A percentile compares a stretch with the other conserved stretches of the same genome.
Evolutionary conservation across 2,113 vertebrate species (phyloP).

Genomic region (Collichthys lucidus): DNA sequence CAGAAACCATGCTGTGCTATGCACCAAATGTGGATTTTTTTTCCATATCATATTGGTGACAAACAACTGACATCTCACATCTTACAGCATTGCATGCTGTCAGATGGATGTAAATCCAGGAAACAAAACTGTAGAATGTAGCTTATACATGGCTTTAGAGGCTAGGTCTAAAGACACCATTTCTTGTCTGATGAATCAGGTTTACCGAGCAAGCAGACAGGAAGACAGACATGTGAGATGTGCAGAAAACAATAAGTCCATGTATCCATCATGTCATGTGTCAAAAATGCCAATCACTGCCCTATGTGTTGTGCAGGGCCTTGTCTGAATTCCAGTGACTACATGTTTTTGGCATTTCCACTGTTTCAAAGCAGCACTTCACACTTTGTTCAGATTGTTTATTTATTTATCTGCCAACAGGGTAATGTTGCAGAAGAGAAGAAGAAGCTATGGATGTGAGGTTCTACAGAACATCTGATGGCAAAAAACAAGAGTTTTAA

Average conservation of each 20-base stretch:
- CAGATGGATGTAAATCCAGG: background rate
- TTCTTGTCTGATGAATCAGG: slow-evolving; percentile 11
- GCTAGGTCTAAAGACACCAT: background rate
- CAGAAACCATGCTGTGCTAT: background rate
- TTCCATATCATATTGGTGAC: background rate
- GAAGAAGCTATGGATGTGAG: background rate
- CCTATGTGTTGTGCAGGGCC: background rate
- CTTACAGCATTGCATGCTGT: background rate
- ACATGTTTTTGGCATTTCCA: slow-evolving; percentile 20
- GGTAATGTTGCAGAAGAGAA: background rate
- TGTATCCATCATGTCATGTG: slow-evolving; percentile 16
- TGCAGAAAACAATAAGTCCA: background rate
- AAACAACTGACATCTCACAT: slow-evolving; percentile 13
- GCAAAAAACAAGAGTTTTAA: slow-evolving; percentile 24
- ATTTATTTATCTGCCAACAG: background rate
- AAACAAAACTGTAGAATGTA: background rate
- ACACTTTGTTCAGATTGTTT: slow-evolving; percentile 3
- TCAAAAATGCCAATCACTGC: slow-evolving; percentile 8
- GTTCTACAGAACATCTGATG: slow-evolving; percentile 7
- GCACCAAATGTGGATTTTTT: background rate
- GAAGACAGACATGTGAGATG: background rate
- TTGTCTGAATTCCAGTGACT: background rate
- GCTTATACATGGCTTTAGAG: background rate
- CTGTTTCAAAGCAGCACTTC: slow-evolving; percentile 10
- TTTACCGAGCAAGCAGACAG: slow-evolving; percentile 15